Percentiles rank a stretch among this genome's conserved stretches.
Conservation (phyloP, 2,888 invertebrate genomes). For the Aelia acuminata region DNA sequence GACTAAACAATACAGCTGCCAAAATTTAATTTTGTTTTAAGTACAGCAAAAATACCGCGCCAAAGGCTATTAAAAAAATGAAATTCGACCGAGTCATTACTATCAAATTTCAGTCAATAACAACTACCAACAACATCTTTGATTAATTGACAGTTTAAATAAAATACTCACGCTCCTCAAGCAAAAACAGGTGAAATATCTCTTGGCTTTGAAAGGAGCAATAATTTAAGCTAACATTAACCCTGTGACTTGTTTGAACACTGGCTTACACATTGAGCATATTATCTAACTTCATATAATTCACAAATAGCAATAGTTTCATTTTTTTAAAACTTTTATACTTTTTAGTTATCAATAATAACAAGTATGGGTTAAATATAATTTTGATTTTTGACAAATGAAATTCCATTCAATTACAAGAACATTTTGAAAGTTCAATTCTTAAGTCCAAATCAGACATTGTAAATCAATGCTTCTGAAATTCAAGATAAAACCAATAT, state of each 20-base stretch:
- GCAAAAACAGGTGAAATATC: neutral
- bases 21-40: neutral
- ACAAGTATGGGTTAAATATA: neutral
- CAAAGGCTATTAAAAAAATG: slow-evolving; percentile 27
- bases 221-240: slow-evolving; percentile 52
- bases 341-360: neutral
- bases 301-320: neutral
- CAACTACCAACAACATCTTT: neutral
- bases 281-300: slow-evolving; percentile 6
- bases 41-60: neutral
- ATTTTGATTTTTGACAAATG: neutral
- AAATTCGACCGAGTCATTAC: neutral
- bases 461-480: neutral
- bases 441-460: neutral
- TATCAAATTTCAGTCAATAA: slow-evolving; percentile 43
- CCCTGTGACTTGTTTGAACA: slow-evolving; percentile 57
- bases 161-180: slow-evolving; percentile 10
- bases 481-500: neutral
- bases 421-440: neutral
- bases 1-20: slow-evolving; percentile 36
- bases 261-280: slow-evolving; percentile 54
- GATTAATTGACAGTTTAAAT: slow-evolving; percentile 55
- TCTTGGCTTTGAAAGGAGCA: neutral
- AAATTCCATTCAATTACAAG: neutral
- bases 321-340: neutral